Conservation (phyloP, 2,113 vertebrate species). For the Mola mola region DNA sequence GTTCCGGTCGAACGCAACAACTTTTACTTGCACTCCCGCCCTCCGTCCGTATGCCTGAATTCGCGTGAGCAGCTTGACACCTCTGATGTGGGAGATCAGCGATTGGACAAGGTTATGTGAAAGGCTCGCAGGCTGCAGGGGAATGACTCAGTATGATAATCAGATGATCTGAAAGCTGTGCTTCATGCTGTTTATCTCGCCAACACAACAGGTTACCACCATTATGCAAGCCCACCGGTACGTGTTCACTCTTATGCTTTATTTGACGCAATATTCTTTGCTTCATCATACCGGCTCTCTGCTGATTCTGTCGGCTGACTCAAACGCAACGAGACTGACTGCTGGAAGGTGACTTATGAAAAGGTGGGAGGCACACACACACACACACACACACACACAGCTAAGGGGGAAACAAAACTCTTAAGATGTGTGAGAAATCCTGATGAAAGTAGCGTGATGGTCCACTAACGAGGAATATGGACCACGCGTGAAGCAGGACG, state of each 20-base stretch:
- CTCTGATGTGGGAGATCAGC: slow-evolving; percentile 52
- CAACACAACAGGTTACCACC: slow-evolving; percentile 1
- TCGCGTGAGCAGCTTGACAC: slow-evolving; percentile 29
- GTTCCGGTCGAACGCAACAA: slow-evolving; percentile 25
- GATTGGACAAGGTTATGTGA: slow-evolving; percentile 57
- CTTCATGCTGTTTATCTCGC: slow-evolving; percentile 34
- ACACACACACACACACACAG: slow-evolving; percentile 1
- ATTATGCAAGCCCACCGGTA: slow-evolving; percentile 1
- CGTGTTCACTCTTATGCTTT: not conserved
- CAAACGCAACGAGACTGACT: slow-evolving; percentile 7
- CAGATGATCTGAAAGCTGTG: slow-evolving; percentile 39
- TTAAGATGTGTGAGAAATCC: slow-evolving; percentile 52
- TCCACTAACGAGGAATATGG: slow-evolving; percentile 59
- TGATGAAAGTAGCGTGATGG: slow-evolving; percentile 48
- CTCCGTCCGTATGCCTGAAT: slow-evolving; percentile 12
- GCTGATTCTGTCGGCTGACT: slow-evolving; percentile 12
- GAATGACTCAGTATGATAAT: slow-evolving; percentile 52
- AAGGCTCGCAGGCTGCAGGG: slow-evolving; percentile 41
- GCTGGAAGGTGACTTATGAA: slow-evolving; percentile 45
- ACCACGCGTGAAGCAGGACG: slow-evolving; percentile 52
- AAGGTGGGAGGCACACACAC: slow-evolving; percentile 4
- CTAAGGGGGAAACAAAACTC: slow-evolving; percentile 19
- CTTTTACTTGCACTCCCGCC: slow-evolving; percentile 47
- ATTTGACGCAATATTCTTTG: not conserved
- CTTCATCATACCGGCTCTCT: not conserved